phyloP scores from a whole-genome alignment of 2,888 invertebrate genomes.

The Tolmerus cingulatus region DNA sequence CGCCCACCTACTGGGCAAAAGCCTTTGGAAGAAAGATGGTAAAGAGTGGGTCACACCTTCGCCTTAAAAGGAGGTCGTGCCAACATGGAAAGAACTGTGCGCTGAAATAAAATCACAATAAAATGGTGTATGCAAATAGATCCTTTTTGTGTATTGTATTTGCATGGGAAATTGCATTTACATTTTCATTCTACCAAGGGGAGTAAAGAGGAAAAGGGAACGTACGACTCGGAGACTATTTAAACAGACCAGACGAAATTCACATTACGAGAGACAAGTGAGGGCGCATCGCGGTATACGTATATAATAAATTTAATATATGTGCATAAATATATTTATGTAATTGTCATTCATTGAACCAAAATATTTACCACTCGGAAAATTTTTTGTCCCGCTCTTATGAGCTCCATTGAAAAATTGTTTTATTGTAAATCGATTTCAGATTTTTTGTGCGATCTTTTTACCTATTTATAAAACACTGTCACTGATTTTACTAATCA shows the following conservation, averaged over 20 bases:
- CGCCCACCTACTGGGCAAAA: not conserved
- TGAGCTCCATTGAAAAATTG: too few species aligned
- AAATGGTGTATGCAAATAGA: conserved; percentile 31
- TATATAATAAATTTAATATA: too few species aligned
- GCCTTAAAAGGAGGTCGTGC: not conserved
- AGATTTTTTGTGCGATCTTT: too few species aligned
- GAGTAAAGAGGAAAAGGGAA: not conserved
- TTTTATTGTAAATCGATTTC: too few species aligned
- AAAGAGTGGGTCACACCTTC: not conserved
- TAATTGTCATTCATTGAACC: too few species aligned
- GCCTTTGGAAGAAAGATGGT: not conserved
- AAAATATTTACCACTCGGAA: too few species aligned
- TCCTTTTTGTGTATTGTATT: conserved; percentile 22
- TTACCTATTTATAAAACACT: too few species aligned
- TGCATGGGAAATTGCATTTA: conserved; percentile 21
- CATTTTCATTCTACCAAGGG: not conserved
- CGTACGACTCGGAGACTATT: not conserved
- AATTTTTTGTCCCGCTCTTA: too few species aligned
- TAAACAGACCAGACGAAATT: not conserved
- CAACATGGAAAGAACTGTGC: not conserved
- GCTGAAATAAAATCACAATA: conserved; percentile 28
- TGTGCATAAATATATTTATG: too few species aligned
- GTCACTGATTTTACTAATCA: too few species aligned
- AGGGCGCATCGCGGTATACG: too few species aligned
- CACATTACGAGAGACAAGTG: not conserved